Base-by-base conservation (phyloP, 1,140 invertebrate genomes). In the Drosophila orena region DNA sequence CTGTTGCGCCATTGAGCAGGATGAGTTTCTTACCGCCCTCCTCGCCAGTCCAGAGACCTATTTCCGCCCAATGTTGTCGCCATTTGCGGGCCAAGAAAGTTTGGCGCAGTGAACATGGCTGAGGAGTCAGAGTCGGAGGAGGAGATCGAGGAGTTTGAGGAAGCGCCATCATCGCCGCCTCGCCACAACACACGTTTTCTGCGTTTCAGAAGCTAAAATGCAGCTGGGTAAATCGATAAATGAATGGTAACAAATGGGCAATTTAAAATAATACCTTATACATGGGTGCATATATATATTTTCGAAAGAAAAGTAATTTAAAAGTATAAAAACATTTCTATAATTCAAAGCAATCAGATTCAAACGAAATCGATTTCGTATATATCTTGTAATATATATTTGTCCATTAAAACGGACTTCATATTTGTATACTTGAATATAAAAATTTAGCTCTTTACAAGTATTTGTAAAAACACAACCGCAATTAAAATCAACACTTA, bases 81-180 rank as follows among this genome's bases (percentile, higher is more conserved):
- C 20, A 27, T 89, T n/a, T 83, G 65, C 37, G 34, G 65, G 4
- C 34, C 52, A 5, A 62, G 49, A 0, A 52, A 54, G 4, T 4
- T 27, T n/a, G 15, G 3, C n/a, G 15, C 3, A 17, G 8, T 27
- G 6, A 20, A 14, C 1, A 8, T 5, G 40, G 34, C 22, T 17
- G 22, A 35, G 2, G 7, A 15, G 12, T 78, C 34, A 4, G 12
- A 15, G 12, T 74, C 22, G 68, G 56, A 70, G 46, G 38, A 43
- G 22, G 55, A 68, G 38, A 52, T 43, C 17, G 75, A 69, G 5
- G 64, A 77, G 15, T 3, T 53, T 1, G 68, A 79, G 4, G 11
- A 72, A 12, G 42, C 52, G 6, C 79, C 83, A 3, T 79, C 79
- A 8, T 86, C 83, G 2, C 83, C 83, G n/a, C 83, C 70, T 3